Percentiles rank a stretch among this genome's conserved stretches.
These are phyloP conservation scores for Ephialtes manifestator DNA, from an alignment of 2,888 invertebrate species.

Conservation along the genomic window DNA sequence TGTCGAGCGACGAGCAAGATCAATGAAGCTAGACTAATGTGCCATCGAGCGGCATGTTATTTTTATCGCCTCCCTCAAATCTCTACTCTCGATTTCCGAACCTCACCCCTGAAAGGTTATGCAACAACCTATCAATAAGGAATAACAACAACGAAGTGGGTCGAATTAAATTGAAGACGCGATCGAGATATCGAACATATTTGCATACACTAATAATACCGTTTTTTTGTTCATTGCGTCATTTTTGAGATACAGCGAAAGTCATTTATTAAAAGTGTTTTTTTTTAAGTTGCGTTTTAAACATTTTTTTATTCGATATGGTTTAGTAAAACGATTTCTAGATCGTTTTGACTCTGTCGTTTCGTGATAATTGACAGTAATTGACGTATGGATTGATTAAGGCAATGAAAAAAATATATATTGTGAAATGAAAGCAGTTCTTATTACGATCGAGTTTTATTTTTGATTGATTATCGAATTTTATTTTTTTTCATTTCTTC, in stretches of 20 bases:
- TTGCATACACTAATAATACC: conserved; percentile 19
- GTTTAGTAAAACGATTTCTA: too few relatives aligned
- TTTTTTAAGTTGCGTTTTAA: not conserved
- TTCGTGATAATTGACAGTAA: too few relatives aligned
- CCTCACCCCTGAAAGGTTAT: conserved; percentile 32
- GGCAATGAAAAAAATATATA: too few relatives aligned
- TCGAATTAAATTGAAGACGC: conserved; percentile 45
- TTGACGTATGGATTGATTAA: too few relatives aligned
- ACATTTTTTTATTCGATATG: not conserved
- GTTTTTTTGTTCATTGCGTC: not conserved
- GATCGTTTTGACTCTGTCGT: too few relatives aligned
- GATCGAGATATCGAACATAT: conserved; percentile 49
- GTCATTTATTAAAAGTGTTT: not conserved
- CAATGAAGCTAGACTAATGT: conserved; percentile 40
- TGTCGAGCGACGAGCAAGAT: conserved; percentile 26
- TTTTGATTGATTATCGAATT: too few relatives aligned
- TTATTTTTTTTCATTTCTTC: too few relatives aligned
- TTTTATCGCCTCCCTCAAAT: conserved; percentile 49
- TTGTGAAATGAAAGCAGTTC: too few relatives aligned
- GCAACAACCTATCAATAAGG: conserved; percentile 14
- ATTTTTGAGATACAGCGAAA: conserved; percentile 2
- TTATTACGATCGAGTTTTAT: too few relatives aligned
- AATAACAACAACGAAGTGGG: conserved; percentile 54
- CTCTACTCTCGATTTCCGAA: conserved; percentile 61
- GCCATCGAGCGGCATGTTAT: conserved; percentile 47